Conservation (phyloP, 2,113 vertebrate genomes). For the Dromaius novaehollandiae region DNA sequence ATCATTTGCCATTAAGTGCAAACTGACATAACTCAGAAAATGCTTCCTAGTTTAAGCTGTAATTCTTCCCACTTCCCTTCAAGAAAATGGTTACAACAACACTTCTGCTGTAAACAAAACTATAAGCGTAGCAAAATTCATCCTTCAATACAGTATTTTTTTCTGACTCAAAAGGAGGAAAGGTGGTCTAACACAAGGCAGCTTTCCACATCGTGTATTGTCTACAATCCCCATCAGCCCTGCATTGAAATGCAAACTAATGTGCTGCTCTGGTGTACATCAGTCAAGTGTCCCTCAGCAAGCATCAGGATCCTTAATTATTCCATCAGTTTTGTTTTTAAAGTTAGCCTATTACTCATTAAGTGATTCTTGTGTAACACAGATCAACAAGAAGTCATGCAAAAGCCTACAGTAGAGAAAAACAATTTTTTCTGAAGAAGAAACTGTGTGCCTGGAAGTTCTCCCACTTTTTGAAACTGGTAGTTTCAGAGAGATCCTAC, state of each 20-base stretch:
- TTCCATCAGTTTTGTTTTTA: neutral
- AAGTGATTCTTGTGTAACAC: neutral
- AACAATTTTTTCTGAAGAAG: neutral
- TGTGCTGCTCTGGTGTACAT: neutral
- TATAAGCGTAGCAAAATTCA: neutral
- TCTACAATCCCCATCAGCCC: no score
- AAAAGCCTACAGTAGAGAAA: neutral
- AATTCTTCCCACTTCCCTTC: neutral
- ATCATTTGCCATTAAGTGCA: neutral
- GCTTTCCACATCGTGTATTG: neutral
- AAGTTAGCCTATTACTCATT: neutral
- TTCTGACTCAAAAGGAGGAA: neutral
- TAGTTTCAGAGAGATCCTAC: fast-evolving
- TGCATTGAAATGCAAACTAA: neutral
- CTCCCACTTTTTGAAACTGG: neutral
- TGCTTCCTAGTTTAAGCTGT: neutral
- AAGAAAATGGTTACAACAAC: neutral
- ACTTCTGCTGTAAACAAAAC: neutral
- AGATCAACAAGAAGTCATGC: neutral
- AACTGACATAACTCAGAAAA: neutral
- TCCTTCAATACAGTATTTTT: neutral
- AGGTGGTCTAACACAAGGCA: neutral
- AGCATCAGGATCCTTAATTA: neutral
- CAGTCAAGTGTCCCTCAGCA: neutral
- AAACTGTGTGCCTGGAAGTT: neutral